Base-by-base conservation (phyloP, 2,113 vertebrate genomes). In the Hiodon tergisus region DNA sequence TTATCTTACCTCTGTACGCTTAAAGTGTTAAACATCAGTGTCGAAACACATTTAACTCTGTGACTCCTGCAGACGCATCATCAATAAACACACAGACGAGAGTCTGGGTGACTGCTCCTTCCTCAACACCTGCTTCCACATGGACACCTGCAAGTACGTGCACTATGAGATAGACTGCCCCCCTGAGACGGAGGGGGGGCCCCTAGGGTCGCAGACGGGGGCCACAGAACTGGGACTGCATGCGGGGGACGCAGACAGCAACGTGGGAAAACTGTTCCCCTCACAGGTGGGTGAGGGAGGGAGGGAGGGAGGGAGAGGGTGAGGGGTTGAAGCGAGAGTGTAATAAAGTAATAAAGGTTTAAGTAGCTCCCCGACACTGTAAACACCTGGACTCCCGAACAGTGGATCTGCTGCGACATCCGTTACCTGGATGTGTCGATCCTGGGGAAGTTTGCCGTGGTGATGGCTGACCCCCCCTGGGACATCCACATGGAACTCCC, bases 401-500 rank as follows among this genome's bases (percentile, higher is more conserved):
- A 96, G 95, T 97, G 95, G 95, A 95, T 97, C 84, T 94, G 93
- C 87, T 98, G 95, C 78, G 95, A 97, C 78, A 97, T 97, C 78
- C 95, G 95, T 48, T 96, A 89, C 87, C 83, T 97, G 89, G 95
- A 97, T 72, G 91, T 96, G 74, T 94, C 94, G 81, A 95, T 96
- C 83, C 86, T 97, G 90, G 95, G 95, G 3, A 97, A 97, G 87
- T 98, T 97, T 73, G 93, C 95, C 0, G 95, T 98, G 80, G 95
- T 98, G 84, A 98, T 98, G 95, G 95, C 95, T 17, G 95, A 98
- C 84, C 95, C 95, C 8, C 95, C 95, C 0, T 98, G 95, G 95
- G 95, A 98, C 79, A 98, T 97, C 82, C 95, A 98, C 89, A 98
- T 97, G 95, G 95, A 98, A 84, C 89, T 97, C 68, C 95, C 95